Evolutionary conservation across 2,888 invertebrate species (phyloP).

Genomic region (Drosophila fulvimacula): DNA sequence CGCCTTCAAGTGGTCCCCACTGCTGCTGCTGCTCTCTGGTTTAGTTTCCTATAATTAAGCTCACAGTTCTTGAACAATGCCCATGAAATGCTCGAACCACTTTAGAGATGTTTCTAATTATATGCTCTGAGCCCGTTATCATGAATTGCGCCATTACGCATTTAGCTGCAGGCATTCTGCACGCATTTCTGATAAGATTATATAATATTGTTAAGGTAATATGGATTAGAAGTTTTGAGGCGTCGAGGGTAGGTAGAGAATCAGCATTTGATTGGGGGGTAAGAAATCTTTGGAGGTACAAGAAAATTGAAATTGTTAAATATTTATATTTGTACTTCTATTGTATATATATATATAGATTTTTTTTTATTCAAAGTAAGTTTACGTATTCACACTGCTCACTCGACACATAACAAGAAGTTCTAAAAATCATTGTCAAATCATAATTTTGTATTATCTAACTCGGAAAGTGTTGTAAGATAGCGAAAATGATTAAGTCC

Average conservation of each 20-base stretch:
- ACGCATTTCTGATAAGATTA: slow-evolving; percentile 11
- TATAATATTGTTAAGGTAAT: slow-evolving; percentile 8
- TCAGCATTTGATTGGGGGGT: too few relatives aligned
- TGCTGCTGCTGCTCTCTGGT: slow-evolving; percentile 26
- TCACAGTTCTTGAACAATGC: slow-evolving; percentile 42
- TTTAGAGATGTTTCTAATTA: slow-evolving; percentile 32
- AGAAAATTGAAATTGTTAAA: too few relatives aligned
- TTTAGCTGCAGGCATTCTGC: slow-evolving; percentile 21
- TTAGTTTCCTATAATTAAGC: slow-evolving; percentile 58
- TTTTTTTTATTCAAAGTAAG: too few relatives aligned
- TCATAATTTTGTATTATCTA: too few relatives aligned
- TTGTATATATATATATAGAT: too few relatives aligned
- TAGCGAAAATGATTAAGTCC: not conserved
- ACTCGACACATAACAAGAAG: not conserved
- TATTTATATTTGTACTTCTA: too few relatives aligned
- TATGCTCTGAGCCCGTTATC: slow-evolving; percentile 24
- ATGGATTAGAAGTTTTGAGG: not conserved
- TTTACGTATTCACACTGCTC: too few relatives aligned
- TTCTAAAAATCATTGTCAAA: too few relatives aligned
- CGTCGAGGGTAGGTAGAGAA: too few relatives aligned
- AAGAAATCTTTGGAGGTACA: too few relatives aligned
- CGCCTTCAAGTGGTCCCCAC: slow-evolving; percentile 20
- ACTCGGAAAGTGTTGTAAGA: not conserved
- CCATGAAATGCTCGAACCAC: slow-evolving; percentile 26
- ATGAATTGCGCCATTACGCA: slow-evolving; percentile 40